Percentiles rank a stretch among this genome's conserved stretches.
Conservation (phyloP, 2,797 vertebrate species). For the Acanthurus tractus region DNA sequence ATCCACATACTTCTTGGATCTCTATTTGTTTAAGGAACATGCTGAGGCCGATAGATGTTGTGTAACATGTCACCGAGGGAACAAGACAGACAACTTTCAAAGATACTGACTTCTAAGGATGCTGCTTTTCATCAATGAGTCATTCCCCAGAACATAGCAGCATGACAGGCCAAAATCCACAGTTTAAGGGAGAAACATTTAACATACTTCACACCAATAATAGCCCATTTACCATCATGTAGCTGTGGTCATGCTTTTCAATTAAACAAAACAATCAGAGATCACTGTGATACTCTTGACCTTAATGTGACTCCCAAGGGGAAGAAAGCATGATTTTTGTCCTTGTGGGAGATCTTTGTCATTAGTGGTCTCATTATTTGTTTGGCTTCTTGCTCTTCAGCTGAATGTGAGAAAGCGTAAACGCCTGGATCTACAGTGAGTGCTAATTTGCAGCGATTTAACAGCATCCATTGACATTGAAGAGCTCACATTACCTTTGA, state of each 20-base stretch:
- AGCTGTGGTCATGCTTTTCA: background rate
- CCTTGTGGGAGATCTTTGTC: background rate
- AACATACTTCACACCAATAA: background rate
- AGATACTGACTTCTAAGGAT: slow-evolving; percentile 19
- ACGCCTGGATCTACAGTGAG: too few relatives aligned
- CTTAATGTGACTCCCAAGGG: background rate
- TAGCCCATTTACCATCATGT: slow-evolving; percentile 5
- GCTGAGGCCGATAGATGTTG: slow-evolving; percentile 2
- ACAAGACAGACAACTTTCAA: slow-evolving; percentile 14
- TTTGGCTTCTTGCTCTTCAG: too few relatives aligned
- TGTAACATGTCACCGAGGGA: slow-evolving; percentile 14
- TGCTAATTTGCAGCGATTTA: too few relatives aligned
- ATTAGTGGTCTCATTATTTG: background rate
- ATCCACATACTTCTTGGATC: slow-evolving; percentile 1
- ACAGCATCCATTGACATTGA: too few relatives aligned
- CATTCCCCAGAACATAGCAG: slow-evolving; percentile 27
- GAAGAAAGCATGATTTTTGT: background rate
- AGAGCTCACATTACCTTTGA: too few relatives aligned
- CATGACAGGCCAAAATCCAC: background rate
- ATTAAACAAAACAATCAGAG: slow-evolving; percentile 10
- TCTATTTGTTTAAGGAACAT: slow-evolving; percentile 22
- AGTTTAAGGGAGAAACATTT: background rate
- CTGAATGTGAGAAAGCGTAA: too few relatives aligned
- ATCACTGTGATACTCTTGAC: background rate
- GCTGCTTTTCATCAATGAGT: slow-evolving; percentile 30